Evolutionary conservation across 2,797 vertebrate genomes (phyloP).

Genomic region (Phalanger gymnotis): DNA sequence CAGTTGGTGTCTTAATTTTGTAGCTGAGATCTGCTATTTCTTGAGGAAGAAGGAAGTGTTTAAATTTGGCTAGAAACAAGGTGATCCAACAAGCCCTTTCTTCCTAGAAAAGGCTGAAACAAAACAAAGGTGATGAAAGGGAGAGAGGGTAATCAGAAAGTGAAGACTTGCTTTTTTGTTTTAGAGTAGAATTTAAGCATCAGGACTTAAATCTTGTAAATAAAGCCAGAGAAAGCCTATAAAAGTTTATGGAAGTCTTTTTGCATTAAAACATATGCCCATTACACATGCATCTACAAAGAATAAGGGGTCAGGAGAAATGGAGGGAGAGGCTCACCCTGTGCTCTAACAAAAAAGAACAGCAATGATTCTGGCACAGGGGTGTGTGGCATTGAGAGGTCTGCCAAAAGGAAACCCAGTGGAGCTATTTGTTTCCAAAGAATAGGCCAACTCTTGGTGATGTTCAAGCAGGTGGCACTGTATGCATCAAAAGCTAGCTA

Average conservation of each 20-base stretch:
- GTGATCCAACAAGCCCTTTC: background rate
- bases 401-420: background rate
- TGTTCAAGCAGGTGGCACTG: background rate
- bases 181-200: background rate
- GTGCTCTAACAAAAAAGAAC: constrained; percentile 7
- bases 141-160: background rate
- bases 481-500: constrained; percentile 27
- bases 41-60: background rate
- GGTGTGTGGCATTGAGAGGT: background rate
- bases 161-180: constrained; percentile 22
- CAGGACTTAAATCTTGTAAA: background rate
- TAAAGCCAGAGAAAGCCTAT: constrained; percentile 12
- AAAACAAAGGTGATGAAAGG: constrained; percentile 1
- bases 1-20: constrained; percentile 23
- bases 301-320: background rate
- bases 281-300: background rate
- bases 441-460: constrained; percentile 2
- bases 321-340: background rate
- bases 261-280: background rate
- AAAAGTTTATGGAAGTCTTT: background rate
- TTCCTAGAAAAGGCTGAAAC: background rate
- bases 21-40: background rate
- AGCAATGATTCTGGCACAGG: background rate
- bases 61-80: constrained; percentile 26
- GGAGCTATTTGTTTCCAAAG: background rate